Evolutionary conservation across 2,888 invertebrate species (phyloP).

Genomic region (Ichneumoninae sp.): DNA sequence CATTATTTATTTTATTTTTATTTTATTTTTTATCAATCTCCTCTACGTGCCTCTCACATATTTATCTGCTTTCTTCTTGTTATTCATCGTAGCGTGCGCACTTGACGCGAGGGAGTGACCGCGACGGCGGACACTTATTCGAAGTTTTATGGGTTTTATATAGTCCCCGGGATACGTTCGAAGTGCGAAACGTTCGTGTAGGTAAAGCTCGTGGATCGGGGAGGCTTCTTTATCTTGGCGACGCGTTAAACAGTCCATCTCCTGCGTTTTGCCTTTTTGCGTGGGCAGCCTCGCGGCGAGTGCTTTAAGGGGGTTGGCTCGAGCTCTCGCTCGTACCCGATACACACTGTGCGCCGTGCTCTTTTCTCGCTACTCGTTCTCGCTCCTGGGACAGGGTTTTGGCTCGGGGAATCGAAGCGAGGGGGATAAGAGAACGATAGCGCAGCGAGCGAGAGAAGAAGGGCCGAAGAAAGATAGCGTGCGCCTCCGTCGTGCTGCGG

Average conservation of each 20-base stretch:
- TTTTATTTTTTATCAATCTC: constrained; percentile 26
- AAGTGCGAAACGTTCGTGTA: constrained; percentile 71
- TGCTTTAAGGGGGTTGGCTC: constrained; percentile 61
- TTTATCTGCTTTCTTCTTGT: constrained; percentile 57
- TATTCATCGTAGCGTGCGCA: constrained; percentile 66
- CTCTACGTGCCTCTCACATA: constrained; percentile 14
- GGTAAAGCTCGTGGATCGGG: constrained; percentile 48
- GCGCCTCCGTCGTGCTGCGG: constrained; percentile 39
- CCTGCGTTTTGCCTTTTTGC: constrained; percentile 44
- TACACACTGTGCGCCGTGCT: constrained; percentile 30
- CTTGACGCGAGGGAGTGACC: constrained; percentile 70
- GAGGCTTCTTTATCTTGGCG: constrained; percentile 52
- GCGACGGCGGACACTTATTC: constrained; percentile 65
- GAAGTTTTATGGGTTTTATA: constrained; percentile 77
- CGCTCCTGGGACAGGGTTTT: constrained; percentile 47
- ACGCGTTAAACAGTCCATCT: constrained; percentile 25
- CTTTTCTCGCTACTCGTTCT: constrained; percentile 40
- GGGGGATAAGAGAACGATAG: constrained; percentile 35
- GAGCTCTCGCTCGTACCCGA: constrained; percentile 38
- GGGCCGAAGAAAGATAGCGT: constrained; percentile 55
- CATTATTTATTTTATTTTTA: constrained; percentile 4
- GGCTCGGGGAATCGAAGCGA: constrained; percentile 59
- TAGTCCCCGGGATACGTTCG: constrained; percentile 72
- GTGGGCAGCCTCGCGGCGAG: constrained; percentile 62
- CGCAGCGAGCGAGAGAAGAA: constrained; percentile 59